These are phyloP conservation scores for Tetramorium alpestre DNA, from an alignment of 1,140 invertebrate species.

Conservation along the genomic window DNA sequence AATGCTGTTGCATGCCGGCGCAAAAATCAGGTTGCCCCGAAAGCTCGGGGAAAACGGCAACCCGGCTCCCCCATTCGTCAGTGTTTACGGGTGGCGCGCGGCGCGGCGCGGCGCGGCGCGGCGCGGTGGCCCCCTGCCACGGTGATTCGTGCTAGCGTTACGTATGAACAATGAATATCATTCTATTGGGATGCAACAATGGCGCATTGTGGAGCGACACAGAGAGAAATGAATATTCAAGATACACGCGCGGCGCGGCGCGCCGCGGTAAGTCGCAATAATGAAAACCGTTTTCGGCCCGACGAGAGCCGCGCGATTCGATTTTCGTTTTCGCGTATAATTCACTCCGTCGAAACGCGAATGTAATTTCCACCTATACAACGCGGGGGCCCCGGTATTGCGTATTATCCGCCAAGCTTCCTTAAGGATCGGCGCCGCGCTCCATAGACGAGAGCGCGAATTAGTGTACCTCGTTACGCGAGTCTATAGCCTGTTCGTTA, in stretches of 20 bases:
- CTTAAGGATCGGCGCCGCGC: constrained; percentile 40
- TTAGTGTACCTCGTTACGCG: constrained; percentile 70
- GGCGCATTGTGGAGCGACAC: constrained; percentile 66
- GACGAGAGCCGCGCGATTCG: constrained; percentile 46
- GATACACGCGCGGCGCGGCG: constrained; percentile 40
- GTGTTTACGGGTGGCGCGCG: constrained; percentile 60
- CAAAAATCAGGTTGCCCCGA: constrained; percentile 41
- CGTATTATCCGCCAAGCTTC: constrained; percentile 47
- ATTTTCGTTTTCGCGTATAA: constrained; percentile 59
- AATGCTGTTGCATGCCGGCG: constrained; percentile 38
- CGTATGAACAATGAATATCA: constrained; percentile 69
- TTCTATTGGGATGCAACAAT: constrained; percentile 72
- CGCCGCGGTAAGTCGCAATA: constrained; percentile 52
- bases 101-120: not conserved
- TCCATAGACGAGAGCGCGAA: constrained; percentile 58
- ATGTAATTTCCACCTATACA: constrained; percentile 21
- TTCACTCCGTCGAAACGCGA: constrained; percentile 15
- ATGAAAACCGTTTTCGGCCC: constrained; percentile 66
- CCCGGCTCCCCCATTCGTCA: constrained; percentile 61
- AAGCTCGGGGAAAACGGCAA: constrained; percentile 3
- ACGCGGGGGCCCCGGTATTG: not conserved
- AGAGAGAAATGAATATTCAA: constrained; percentile 71
- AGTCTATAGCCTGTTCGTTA: constrained; percentile 71
- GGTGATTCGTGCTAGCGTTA: constrained; percentile 61
- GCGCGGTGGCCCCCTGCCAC: constrained; percentile 11